A percentile compares a stretch with the other conserved stretches of the same genome.
phyloP scores from a whole-genome alignment of 2,888 invertebrate species.

The Eupithecia insigniata region DNA sequence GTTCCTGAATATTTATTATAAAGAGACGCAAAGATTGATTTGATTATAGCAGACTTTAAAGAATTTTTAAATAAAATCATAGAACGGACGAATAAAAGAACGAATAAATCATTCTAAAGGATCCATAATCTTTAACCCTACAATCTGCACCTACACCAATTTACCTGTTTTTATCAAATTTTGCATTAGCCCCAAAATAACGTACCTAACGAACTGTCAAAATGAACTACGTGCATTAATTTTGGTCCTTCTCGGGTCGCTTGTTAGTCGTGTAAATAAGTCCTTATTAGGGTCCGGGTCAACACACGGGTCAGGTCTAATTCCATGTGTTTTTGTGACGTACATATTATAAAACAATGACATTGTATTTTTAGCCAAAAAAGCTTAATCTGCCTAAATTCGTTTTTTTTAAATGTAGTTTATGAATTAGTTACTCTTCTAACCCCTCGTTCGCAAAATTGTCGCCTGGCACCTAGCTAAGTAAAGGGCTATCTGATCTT shows the following conservation, averaged over 20 bases:
- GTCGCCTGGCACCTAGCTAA: too few relatives aligned
- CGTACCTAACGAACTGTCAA: slow-evolving; percentile 9
- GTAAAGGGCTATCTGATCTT: too few relatives aligned
- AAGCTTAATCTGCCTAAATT: too few relatives aligned
- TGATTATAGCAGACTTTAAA: background rate
- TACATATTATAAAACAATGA: slow-evolving; percentile 17
- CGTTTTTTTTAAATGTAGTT: too few relatives aligned
- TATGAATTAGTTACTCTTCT: too few relatives aligned
- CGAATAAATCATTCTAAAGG: background rate
- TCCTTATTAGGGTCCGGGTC: slow-evolving; percentile 36
- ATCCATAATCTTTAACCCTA: background rate
- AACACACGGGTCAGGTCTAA: slow-evolving; percentile 27
- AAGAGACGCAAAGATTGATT: background rate
- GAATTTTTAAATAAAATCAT: background rate
- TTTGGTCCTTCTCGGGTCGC: slow-evolving; percentile 26
- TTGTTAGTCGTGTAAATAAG: slow-evolving; percentile 43
- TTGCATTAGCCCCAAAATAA: background rate
- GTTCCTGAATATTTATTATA: background rate
- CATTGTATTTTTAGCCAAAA: slow-evolving; percentile 3
- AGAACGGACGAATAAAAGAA: too few relatives aligned
- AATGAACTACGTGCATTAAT: slow-evolving; percentile 28
- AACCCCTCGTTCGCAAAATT: too few relatives aligned
- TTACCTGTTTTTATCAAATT: slow-evolving; percentile 5
- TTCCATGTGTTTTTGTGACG: slow-evolving; percentile 25
- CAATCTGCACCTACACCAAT: background rate